Evolutionary conservation across 1,140 invertebrate species (phyloP).

Genomic region (Vollenhovia emeryi): DNA sequence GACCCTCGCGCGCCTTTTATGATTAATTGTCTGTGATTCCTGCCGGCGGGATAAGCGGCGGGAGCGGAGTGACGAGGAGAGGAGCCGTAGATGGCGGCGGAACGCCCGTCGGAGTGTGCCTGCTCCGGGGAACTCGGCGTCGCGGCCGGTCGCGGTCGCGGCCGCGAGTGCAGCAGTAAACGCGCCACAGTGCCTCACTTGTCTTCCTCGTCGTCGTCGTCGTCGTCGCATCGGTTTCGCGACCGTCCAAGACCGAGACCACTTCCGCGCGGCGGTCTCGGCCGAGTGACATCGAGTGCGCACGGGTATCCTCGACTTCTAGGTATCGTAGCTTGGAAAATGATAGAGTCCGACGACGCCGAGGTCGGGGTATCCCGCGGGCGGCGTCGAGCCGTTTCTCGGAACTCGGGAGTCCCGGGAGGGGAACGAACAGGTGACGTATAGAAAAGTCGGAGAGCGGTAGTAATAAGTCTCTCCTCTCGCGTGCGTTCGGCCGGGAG

Average conservation of each 20-base stretch:
- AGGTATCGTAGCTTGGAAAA: slow-evolving; percentile 5
- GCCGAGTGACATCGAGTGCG: slow-evolving; percentile 32
- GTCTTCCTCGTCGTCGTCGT: slow-evolving; percentile 3
- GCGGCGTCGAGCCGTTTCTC: neutral
- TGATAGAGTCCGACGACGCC: neutral
- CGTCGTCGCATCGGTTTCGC: neutral
- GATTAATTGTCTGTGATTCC: slow-evolving; percentile 70
- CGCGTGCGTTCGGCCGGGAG: neutral
- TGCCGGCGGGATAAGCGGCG: neutral
- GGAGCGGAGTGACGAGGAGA: slow-evolving; percentile 8
- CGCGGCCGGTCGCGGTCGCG: neutral
- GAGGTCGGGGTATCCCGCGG: neutral
- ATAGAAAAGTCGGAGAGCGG: neutral
- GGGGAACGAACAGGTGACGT: slow-evolving; percentile 3
- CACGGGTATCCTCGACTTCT: neutral
- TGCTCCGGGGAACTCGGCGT: neutral
- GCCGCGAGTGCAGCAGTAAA: slow-evolving; percentile 34
- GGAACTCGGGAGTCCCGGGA: neutral
- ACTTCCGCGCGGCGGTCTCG: neutral
- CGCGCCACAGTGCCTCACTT: slow-evolving; percentile 1
- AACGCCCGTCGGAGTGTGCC: slow-evolving; percentile 23
- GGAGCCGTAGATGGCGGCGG: slow-evolving; percentile 61
- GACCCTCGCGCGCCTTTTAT: slow-evolving; percentile 28
- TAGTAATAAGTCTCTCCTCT: neutral
- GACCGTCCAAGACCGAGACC: neutral